Conservation (phyloP, 2,888 invertebrate species). For the Entomobrya proxima region DNA sequence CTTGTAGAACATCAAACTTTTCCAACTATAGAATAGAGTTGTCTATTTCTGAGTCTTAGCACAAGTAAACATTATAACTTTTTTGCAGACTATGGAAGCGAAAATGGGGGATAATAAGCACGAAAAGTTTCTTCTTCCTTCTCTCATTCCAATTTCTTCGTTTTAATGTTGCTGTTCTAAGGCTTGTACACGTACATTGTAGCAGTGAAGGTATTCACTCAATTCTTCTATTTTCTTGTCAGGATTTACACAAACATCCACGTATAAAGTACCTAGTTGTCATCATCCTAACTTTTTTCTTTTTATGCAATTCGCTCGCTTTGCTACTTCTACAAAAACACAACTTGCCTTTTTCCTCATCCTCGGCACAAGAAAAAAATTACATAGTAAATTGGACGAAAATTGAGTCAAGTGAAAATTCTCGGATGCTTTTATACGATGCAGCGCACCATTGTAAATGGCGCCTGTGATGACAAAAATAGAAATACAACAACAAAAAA, state of each 20-base stretch:
- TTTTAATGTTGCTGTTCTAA: neutral
- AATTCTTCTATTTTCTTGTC: neutral
- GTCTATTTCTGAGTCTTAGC: too few relatives aligned
- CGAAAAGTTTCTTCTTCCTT: neutral
- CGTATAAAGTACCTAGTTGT: neutral
- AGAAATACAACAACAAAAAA: neutral
- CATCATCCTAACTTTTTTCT: neutral
- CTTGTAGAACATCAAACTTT: too few relatives aligned
- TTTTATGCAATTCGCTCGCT: neutral
- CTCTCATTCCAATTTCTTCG: neutral
- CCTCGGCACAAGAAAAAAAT: conserved; percentile 35
- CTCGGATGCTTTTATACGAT: neutral
- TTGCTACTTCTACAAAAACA: too few relatives aligned
- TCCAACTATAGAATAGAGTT: too few relatives aligned
- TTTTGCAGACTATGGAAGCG: neutral
- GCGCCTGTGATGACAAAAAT: neutral
- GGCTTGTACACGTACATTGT: neutral
- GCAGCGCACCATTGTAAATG: neutral
- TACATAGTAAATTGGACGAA: conserved; percentile 58
- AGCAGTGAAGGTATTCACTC: conserved; percentile 6
- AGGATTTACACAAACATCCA: neutral
- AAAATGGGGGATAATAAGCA: neutral
- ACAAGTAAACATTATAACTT: neutral
- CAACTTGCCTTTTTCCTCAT: neutral
- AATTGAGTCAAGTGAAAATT: conserved; percentile 53